These are phyloP conservation scores for Bovichtus diacanthus DNA, from an alignment of 2,797 vertebrate species.

Conservation along the genomic window DNA sequence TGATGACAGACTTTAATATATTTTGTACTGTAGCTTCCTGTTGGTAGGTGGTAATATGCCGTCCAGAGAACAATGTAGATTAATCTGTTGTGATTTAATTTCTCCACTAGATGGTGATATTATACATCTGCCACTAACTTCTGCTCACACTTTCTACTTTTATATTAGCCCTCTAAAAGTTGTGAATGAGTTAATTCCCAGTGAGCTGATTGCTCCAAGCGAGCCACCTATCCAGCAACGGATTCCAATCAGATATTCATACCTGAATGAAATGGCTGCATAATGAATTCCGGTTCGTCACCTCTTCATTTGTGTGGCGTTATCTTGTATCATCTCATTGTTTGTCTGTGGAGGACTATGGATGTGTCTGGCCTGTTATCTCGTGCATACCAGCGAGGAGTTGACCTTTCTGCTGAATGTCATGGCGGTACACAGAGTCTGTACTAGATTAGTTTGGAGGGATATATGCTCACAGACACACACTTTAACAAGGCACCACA, in stretches of 20 bases:
- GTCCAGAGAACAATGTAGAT: background rate
- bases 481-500: slow-evolving; percentile 20
- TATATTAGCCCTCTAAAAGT: slow-evolving; percentile 39
- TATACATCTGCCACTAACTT: background rate
- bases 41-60: background rate
- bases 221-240: slow-evolving; percentile 2
- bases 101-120: slow-evolving; percentile 67
- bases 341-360: slow-evolving; percentile 32
- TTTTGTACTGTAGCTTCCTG: background rate
- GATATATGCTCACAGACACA: slow-evolving; percentile 32
- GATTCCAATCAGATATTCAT: slow-evolving; percentile 40
- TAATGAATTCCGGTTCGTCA: slow-evolving; percentile 33
- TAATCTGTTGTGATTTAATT: background rate
- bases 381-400: slow-evolving; percentile 59
- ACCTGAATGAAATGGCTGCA: slow-evolving; percentile 21
- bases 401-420: slow-evolving; percentile 79
- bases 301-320: slow-evolving; percentile 17
- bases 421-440: slow-evolving; percentile 54
- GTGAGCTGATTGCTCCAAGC: slow-evolving; percentile 10
- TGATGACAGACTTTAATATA: background rate
- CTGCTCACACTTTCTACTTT: background rate
- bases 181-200: slow-evolving; percentile 56
- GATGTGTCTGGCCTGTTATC: slow-evolving; percentile 69
- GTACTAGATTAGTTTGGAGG: slow-evolving; percentile 46
- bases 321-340: slow-evolving; percentile 55